A percentile compares a stretch with the other conserved stretches of the same genome.
Evolutionary conservation across 2,797 vertebrate genomes (phyloP).

Genomic region (Sebastes reedi): DNA sequence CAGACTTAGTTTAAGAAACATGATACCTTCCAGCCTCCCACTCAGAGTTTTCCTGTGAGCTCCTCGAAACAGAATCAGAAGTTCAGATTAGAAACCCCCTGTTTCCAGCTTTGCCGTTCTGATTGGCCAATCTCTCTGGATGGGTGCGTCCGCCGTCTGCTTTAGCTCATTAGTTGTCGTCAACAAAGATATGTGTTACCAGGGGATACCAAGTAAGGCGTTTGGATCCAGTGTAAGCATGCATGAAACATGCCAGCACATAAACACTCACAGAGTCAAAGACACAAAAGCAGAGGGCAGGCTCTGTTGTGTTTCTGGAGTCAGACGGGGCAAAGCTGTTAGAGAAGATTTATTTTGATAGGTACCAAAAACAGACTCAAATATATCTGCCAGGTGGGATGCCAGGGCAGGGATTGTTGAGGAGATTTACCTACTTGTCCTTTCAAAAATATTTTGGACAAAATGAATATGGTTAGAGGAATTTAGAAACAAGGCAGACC

Average conservation of each 20-base stretch:
- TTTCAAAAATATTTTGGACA: conserved; percentile 23
- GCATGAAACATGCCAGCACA: background rate
- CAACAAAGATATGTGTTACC: conserved; percentile 56
- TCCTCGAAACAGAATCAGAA: background rate
- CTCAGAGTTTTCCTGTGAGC: background rate
- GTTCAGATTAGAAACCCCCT: background rate
- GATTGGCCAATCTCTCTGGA: conserved; percentile 11
- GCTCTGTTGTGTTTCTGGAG: conserved; percentile 13
- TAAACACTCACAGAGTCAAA: conserved; percentile 16
- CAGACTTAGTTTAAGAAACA: background rate
- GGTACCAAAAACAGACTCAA: background rate
- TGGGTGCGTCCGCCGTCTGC: conserved; percentile 32
- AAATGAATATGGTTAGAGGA: background rate
- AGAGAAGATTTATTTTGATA: conserved; percentile 37
- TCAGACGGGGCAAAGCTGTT: background rate
- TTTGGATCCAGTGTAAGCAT: conserved; percentile 19
- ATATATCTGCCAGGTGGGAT: conserved; percentile 1
- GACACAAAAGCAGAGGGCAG: conserved; percentile 20
- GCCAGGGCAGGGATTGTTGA: background rate
- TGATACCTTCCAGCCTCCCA: background rate
- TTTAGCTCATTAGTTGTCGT: conserved; percentile 47
- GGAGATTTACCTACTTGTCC: background rate
- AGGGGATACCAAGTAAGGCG: conserved; percentile 38
- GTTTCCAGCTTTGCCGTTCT: background rate
- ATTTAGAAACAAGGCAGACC: background rate